These are phyloP conservation scores for Apotomis betuletana DNA, from an alignment of 2,888 invertebrate genomes.

Conservation along the genomic window DNA sequence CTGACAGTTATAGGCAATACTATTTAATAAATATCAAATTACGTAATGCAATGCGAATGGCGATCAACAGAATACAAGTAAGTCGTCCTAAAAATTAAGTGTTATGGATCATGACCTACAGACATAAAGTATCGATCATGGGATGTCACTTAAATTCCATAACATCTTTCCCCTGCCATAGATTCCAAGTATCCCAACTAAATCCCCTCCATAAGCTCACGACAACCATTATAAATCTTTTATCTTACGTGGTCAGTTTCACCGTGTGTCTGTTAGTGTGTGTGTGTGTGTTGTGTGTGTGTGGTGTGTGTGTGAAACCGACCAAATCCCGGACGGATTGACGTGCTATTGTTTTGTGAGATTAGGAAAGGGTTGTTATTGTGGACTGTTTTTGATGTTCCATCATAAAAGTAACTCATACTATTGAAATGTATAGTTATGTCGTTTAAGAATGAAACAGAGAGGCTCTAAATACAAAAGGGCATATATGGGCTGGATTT, in stretches of 20 bases:
- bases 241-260: background rate
- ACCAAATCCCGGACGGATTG: slow-evolving; percentile 11
- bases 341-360: slow-evolving; percentile 14
- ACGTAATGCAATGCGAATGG: too few species aligned
- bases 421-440: background rate
- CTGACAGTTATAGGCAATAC: too few species aligned
- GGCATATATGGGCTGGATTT: background rate
- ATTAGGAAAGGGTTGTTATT: slow-evolving; percentile 21
- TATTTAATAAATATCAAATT: too few species aligned
- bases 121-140: too few species aligned
- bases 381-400: background rate
- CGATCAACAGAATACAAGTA: too few species aligned
- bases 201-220: background rate
- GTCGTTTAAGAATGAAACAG: background rate
- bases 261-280: too few species aligned
- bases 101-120: too few species aligned
- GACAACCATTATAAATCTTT: background rate
- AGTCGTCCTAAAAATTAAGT: too few species aligned
- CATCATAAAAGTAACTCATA: background rate
- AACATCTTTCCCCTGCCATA: too few species aligned
- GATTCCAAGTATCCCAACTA: too few species aligned
- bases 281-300: too few species aligned
- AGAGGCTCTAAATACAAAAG: background rate
- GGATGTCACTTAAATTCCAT: too few species aligned
- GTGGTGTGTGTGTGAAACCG: background rate